Evolutionary conservation across 2,888 invertebrate species (phyloP).

Genomic region (Aphodius granarius): DNA sequence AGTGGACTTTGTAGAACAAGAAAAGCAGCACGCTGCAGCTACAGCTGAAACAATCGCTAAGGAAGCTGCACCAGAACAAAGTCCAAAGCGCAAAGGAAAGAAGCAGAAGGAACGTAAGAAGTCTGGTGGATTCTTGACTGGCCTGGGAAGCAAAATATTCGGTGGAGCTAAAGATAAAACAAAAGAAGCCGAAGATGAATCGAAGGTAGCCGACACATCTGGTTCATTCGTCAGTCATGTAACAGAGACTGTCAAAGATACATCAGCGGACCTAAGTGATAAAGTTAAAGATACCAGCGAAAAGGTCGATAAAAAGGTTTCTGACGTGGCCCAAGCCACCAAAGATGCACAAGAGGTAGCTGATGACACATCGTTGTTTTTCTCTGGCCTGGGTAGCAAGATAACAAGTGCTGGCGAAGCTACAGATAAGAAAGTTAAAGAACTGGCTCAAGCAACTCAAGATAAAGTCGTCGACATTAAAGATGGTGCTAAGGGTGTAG

Average conservation of each 20-base stretch:
- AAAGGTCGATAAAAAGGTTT: no score
- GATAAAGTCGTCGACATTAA: slow-evolving; percentile 21
- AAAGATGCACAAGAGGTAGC: no score
- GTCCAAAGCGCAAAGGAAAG: slow-evolving; percentile 5
- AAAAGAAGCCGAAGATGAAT: neutral
- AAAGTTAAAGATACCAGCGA: no score
- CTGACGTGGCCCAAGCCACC: no score
- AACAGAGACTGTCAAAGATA: neutral
- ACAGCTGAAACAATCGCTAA: neutral
- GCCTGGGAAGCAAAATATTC: slow-evolving; percentile 29
- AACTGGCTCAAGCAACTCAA: slow-evolving; percentile 4
- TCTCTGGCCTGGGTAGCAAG: neutral
- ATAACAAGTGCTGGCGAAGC: slow-evolving; percentile 11
- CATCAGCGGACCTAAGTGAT: no score
- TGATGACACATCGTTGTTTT: neutral
- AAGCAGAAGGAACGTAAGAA: slow-evolving; percentile 21
- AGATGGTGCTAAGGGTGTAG: slow-evolving; percentile 20
- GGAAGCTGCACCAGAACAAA: neutral
- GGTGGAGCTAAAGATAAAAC: slow-evolving; percentile 28
- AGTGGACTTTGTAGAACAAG: neutral
- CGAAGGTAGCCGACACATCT: neutral
- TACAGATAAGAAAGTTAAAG: slow-evolving; percentile 15
- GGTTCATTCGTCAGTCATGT: neutral
- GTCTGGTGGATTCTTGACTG: slow-evolving; percentile 29
- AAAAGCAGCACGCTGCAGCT: neutral